Percentiles rank a stretch among this genome's conserved stretches.
Conservation (phyloP, 2,113 vertebrate genomes). For the Panthera uncia region DNA sequence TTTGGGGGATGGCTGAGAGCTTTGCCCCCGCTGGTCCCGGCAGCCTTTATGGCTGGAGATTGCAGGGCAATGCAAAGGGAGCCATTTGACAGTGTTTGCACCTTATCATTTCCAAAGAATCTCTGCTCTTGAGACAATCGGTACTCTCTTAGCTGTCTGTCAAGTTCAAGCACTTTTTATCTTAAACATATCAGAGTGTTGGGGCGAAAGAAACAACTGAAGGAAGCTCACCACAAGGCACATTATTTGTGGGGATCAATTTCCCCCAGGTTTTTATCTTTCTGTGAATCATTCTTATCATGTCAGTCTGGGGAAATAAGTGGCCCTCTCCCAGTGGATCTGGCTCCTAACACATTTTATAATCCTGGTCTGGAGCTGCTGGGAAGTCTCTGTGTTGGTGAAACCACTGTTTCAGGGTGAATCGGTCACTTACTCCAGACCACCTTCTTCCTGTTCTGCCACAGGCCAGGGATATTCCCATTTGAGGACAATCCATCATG, state of each 20-base stretch:
- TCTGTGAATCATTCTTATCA: not conserved
- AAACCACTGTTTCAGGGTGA: not conserved
- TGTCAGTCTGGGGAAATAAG: not conserved
- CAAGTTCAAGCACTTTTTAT: conserved; percentile 63
- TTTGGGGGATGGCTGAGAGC: conserved; percentile 54
- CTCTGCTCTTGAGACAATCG: conserved; percentile 64
- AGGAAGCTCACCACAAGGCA: not conserved
- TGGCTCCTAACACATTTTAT: not conserved
- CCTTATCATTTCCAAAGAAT: conserved; percentile 74
- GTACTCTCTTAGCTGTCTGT: conserved; percentile 67
- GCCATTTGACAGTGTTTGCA: conserved; percentile 62
- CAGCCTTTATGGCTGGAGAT: conserved; percentile 57
- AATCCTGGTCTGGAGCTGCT: not conserved
- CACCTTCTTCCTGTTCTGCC: not conserved
- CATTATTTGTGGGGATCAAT: not conserved
- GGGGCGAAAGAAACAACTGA: conserved; percentile 12
- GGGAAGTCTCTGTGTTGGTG: not conserved
- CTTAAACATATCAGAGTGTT: conserved; percentile 15
- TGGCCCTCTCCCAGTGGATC: not conserved
- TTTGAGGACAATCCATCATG: not conserved
- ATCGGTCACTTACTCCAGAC: not conserved
- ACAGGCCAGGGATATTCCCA: not conserved
- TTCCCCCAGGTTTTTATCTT: not conserved
- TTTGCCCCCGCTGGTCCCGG: conserved; percentile 53
- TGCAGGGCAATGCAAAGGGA: conserved; percentile 60